Base-by-base conservation (phyloP, 2,888 invertebrate genomes). In the Syritta pipiens region DNA sequence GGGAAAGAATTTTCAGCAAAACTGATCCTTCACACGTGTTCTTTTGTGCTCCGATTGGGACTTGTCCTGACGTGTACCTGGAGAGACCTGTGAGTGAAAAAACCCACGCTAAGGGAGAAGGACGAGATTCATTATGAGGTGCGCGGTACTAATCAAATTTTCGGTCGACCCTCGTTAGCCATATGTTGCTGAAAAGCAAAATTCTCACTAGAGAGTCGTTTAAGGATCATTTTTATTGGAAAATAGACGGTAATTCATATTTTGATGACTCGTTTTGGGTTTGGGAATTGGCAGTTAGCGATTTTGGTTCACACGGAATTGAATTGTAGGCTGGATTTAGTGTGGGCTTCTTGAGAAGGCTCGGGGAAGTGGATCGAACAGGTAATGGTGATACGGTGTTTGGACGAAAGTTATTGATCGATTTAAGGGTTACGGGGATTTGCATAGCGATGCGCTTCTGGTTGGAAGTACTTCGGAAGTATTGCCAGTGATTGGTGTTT, bases 131-230 rank as follows among this genome's bases (percentile, higher is more conserved):
- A 30, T 1, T 20, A 14, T 32, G 24, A 44, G 37, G 40, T 17
- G 51, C 4, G 40, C 9, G 48, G 24, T 17, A 35, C 7, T 49
- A 57, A 62, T 75, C 24, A 49, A 68, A 68, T 62, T 57, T 55
- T 19, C 44, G 63, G 48, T 57, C 12, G 77, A 86, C 86, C 88
- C 85, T 86, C 84, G 83, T 87, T 85, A 85, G 84, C 84, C 87
- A 87, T 82, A 87, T 87, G 88, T 84, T 85, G 84, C 62, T 44
- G 77, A 67, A 77, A 72, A 67, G n/a, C 59, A 53, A 60, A 57
- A 72, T 72, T 77, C 72, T 67, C 65, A 69, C 76, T 76, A 4
- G 24, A 76, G 49, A 17, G 42, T 40, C 42, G 35, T 71, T 76
- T 63, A 69, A 37, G 14, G 42, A 35, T 53, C 44, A 59, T 76